A percentile compares a stretch with the other conserved stretches of the same genome.
Conservation (phyloP, 2,888 invertebrate species). For the Thera obeliscata region DNA sequence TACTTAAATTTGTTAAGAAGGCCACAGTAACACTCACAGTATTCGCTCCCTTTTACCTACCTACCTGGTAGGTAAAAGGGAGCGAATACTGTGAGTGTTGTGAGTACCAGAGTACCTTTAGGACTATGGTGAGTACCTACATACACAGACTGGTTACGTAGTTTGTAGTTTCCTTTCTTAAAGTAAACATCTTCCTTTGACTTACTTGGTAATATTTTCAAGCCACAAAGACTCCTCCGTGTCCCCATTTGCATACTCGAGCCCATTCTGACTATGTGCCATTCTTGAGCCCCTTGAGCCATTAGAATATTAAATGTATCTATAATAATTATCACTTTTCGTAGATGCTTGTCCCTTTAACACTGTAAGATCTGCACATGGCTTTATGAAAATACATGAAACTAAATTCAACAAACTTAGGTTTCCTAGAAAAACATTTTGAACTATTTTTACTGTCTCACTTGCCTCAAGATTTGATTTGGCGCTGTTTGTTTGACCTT, state of each 20-base stretch:
- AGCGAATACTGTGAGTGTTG: too few species aligned
- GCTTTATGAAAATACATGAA: constrained; percentile 9
- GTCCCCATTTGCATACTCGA: constrained; percentile 62
- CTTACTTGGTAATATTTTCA: constrained; percentile 78
- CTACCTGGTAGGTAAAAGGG: too few species aligned
- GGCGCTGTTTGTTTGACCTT: constrained; percentile 83
- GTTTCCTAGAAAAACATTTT: constrained; percentile 30
- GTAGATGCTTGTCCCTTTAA: constrained; percentile 29
- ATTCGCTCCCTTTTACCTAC: too few species aligned
- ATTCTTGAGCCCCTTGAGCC: constrained; percentile 74
- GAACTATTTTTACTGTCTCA: constrained; percentile 65
- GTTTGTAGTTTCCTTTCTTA: background rate
- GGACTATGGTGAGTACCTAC: constrained; percentile 3
- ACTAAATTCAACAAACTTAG: constrained; percentile 18
- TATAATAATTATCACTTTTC: constrained; percentile 34
- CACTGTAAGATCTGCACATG: constrained; percentile 25
- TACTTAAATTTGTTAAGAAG: too few species aligned
- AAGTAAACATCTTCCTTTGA: background rate
- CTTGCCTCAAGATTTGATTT: constrained; percentile 67
- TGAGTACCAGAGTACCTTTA: too few species aligned
- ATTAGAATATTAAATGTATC: constrained; percentile 52
- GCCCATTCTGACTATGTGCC: constrained; percentile 70
- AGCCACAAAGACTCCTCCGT: constrained; percentile 72
- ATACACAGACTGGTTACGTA: too few species aligned
- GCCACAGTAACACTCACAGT: too few species aligned